Percentiles rank a stretch among this genome's conserved stretches.
Conservation (phyloP, 2,888 invertebrate species). For the Calameuta idolon region DNA sequence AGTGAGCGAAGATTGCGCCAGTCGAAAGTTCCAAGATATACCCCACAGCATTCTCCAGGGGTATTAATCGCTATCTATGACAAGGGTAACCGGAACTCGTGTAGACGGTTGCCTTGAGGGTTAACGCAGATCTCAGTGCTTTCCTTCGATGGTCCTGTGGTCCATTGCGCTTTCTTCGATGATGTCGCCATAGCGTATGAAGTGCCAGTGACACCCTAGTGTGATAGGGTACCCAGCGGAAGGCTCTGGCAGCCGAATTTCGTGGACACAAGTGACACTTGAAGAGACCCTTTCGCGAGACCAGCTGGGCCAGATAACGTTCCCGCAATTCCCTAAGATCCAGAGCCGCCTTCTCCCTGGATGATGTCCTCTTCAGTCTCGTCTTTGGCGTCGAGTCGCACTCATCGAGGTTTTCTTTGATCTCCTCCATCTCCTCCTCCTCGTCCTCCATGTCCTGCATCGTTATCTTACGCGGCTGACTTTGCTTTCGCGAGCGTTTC, state of each 20-base stretch:
- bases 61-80: constrained; percentile 44
- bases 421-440: constrained; percentile 32
- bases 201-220: constrained; percentile 67
- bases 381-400: background rate
- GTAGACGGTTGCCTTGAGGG: constrained; percentile 50
- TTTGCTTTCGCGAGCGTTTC: constrained; percentile 69
- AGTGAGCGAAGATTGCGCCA: background rate
- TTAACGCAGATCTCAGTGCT: constrained; percentile 37
- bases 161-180: constrained; percentile 24
- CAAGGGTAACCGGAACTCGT: constrained; percentile 41
- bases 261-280: constrained; percentile 57
- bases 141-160: constrained; percentile 3
- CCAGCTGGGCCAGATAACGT: constrained; percentile 63
- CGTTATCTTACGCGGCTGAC: constrained; percentile 68
- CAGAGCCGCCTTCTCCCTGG: constrained; percentile 4
- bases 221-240: constrained; percentile 65
- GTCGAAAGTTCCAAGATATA: background rate
- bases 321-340: constrained; percentile 52
- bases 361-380: constrained; percentile 3
- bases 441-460: constrained; percentile 38
- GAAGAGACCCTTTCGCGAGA: constrained; percentile 56
- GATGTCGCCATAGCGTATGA: constrained; percentile 70
- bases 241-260: constrained; percentile 60
- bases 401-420: constrained; percentile 8
- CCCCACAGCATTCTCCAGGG: background rate